phyloP scores from a whole-genome alignment of 2,888 invertebrate genomes.

The Phania funesta region DNA sequence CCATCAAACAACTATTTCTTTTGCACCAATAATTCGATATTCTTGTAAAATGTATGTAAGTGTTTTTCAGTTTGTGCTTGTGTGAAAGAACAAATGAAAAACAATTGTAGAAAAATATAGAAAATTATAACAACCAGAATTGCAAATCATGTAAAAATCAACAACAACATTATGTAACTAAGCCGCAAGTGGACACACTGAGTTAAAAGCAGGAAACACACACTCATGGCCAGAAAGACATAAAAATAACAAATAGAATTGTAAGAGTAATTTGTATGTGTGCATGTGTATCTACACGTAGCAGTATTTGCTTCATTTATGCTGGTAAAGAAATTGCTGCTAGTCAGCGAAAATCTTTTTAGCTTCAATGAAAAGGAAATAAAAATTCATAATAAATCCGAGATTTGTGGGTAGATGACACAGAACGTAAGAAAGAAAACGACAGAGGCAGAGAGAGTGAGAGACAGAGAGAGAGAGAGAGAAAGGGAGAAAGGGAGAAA shows the following conservation, averaged over 20 bases:
- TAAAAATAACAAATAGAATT: slow-evolving; percentile 7
- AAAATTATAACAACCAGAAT: slow-evolving; percentile 17
- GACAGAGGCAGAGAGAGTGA: neutral
- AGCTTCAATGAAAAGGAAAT: slow-evolving; percentile 59
- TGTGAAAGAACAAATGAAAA: neutral
- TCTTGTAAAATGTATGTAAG: neutral
- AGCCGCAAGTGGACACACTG: slow-evolving; percentile 30
- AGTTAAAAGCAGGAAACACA: slow-evolving; percentile 26
- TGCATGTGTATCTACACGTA: slow-evolving; percentile 42
- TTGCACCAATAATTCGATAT: neutral
- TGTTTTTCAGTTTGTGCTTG: neutral
- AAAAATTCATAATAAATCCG: slow-evolving; percentile 59
- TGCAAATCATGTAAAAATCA: slow-evolving; percentile 28
- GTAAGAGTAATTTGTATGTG: neutral
- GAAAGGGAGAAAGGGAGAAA: neutral
- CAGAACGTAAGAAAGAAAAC: neutral
- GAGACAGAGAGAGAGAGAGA: neutral
- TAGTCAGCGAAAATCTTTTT: slow-evolving; percentile 63
- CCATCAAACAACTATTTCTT: slow-evolving; percentile 6
- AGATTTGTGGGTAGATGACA: slow-evolving; percentile 38
- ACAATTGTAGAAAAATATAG: neutral
- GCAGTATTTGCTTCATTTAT: slow-evolving; percentile 54
- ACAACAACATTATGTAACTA: neutral
- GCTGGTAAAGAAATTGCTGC: slow-evolving; percentile 53
- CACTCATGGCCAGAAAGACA: neutral